Base-by-base conservation (phyloP, 2,113 vertebrate species). In the Dunckerocampus dactyliophorus region DNA sequence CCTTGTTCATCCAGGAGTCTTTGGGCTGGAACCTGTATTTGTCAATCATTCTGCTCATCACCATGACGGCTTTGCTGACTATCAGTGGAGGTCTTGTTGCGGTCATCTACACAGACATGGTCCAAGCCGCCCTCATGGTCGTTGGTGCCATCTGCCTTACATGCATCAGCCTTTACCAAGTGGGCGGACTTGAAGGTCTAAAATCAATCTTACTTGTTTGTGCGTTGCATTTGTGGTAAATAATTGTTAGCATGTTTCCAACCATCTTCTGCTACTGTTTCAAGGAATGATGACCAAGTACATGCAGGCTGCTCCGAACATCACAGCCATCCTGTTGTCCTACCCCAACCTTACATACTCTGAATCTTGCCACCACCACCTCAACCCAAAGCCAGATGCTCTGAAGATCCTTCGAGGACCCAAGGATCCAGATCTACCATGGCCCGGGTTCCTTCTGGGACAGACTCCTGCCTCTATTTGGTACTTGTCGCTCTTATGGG, bases 381-480 rank as follows among this genome's bases (percentile, higher is more conserved):
- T 94, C 51, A 2, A 82, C 1, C 95, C 95, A 3, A 95, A 95
- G 83, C 89, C 90, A 11, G 82, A 96, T 24, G 85, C 94, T 0
- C 85, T 98, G 24, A 95, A 90, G 72, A 93, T 98, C 81, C 79
- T 98, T 43, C 89, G 95, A 4, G 92, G 91, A 8, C 92, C 89
- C 0, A 87, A 77, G 4, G 95, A 98, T 62, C 93, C 95, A 72
- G 95, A 98, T 60, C 85, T 98, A 47, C 96, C 96, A 0, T 98
- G 96, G 96, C 95, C 94, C 0, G 96, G 95, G 6, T 98, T 98
- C 65, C 24, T 98, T 37, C 76, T 98, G 48, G 96, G 96, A 31
- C 96, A 98, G 85, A 98, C 95, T 0, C 95, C 95, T 5, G 93
- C 95, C 3, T 97, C 96, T 0, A 92, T 97, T n/a, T 98, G 96